Evolutionary conservation across 2,797 vertebrate species (phyloP).

Genomic region (Thaleichthys pacificus): DNA sequence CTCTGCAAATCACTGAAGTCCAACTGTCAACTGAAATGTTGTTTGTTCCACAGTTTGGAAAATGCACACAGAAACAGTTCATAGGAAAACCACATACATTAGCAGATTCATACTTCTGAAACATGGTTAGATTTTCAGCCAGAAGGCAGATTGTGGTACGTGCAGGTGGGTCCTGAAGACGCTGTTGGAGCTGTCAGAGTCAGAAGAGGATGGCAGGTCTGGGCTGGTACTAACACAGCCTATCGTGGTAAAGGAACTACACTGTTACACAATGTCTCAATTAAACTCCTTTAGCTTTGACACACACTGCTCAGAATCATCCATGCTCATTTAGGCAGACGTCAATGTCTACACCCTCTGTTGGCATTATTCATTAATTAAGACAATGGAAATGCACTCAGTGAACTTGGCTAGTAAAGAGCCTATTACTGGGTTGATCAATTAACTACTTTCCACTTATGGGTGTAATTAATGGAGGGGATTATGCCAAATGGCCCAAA

Average conservation of each 20-base stretch:
- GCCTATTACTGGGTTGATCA: constrained; percentile 3
- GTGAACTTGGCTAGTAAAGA: constrained; percentile 6
- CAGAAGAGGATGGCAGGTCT: constrained; percentile 45
- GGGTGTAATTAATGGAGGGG: constrained; percentile 1
- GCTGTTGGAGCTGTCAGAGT: constrained; percentile 32
- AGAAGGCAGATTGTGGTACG: constrained; percentile 38
- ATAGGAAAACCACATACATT: background rate
- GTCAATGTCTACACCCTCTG: constrained; percentile 19
- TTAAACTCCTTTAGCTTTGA: background rate
- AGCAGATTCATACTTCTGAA: background rate
- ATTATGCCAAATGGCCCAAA: background rate
- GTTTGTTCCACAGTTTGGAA: background rate
- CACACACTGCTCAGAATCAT: constrained; percentile 44
- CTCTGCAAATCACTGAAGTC: constrained; percentile 19
- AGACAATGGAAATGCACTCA: constrained; percentile 38
- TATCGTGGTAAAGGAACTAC: constrained; percentile 46
- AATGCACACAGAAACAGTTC: background rate
- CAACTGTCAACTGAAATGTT: background rate
- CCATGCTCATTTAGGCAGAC: constrained; percentile 16
- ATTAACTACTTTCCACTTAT: background rate
- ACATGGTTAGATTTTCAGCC: background rate
- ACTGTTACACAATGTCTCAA: constrained; percentile 47
- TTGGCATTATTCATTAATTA: constrained; percentile 56
- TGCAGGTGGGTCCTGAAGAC: constrained; percentile 19
- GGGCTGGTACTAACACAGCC: constrained; percentile 52